Evolutionary conservation across 2,888 invertebrate genomes (phyloP), one percentile per base, ranked within the genome.

Genomic region (Catotricha subobsoleta): DNA sequence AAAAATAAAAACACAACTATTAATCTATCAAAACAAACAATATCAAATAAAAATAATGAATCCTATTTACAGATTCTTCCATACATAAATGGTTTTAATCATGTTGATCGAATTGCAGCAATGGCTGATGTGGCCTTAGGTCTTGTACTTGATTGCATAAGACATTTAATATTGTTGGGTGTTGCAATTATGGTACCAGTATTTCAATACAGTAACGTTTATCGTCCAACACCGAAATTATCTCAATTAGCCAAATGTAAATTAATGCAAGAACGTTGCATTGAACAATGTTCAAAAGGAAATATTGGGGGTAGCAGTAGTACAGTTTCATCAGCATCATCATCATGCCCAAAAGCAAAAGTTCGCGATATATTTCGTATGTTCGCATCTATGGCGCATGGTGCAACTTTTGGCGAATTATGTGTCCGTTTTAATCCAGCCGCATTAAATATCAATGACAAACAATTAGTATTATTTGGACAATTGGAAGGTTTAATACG

Each of bases 381-480:
- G 65, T 83, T 80, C 59, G 76, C 78, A 29, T 74, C 72, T 47
- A 76, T 84, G 74, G 74, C 74, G 10, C 76, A 80, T 53, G 82
- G 82, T 9, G 76, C 76, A 34, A 81, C 79, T 2, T 72, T 84
- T 46, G 69, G 76, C 45, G 82, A 83, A 54, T 64, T 84, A 25
- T 84, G 84, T 57, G 64, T 76, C 35, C 67, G 81, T 39, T 66
- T 69, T 56, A 79, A 80, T 58, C 83, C 86, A 5, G 74, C 78
- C 48, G 72, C 72, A 48, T 64, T 81, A 36, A 72, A 76, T 49
- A 78, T 86, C 50, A 79, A 84, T 54, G 83, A 83, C 63, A 67
- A 83, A 48, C 80, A 79, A 53, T 68, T 91, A 37, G 79, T 90
- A 40, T 80, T 88, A 50, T 91, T 87, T 59, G 90, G 88, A 1